Percentiles rank a stretch among this genome's conserved stretches.
Evolutionary conservation across 2,113 vertebrate species (phyloP).

Genomic region (Oncorhynchus nerka): DNA sequence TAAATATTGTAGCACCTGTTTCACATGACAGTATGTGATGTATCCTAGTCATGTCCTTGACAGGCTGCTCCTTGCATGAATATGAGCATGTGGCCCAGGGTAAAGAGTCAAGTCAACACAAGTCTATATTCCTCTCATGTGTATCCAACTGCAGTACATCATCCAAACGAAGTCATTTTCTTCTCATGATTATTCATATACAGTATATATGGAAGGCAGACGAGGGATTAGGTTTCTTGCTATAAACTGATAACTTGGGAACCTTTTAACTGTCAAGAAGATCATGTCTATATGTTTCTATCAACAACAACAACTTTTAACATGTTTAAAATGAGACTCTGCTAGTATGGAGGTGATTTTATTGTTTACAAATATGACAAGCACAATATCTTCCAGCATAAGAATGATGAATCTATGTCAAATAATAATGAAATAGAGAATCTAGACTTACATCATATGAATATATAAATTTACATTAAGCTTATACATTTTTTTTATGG

Average conservation of each 20-base stretch:
- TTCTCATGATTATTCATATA: neutral
- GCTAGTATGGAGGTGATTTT: neutral
- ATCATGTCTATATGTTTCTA: constrained; percentile 29
- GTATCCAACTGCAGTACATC: neutral
- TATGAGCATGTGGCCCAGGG: neutral
- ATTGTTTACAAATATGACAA: neutral
- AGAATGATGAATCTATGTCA: neutral
- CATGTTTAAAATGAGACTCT: neutral
- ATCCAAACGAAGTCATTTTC: neutral
- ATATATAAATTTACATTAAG: neutral
- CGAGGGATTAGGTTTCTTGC: constrained; percentile 16
- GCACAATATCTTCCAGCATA: neutral
- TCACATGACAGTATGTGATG: constrained; percentile 1
- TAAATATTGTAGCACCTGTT: constrained; percentile 8
- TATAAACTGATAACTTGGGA: constrained; percentile 5
- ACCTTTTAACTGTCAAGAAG: constrained; percentile 29
- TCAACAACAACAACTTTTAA: neutral
- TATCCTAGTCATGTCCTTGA: neutral
- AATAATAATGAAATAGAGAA: neutral
- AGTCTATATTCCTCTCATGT: neutral
- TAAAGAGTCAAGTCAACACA: neutral
- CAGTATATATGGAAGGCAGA: neutral
- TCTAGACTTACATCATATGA: neutral
- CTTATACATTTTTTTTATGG: neutral
- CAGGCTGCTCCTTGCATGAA: neutral